Base-by-base conservation (phyloP, 2,888 invertebrate species). In the Plagiodera versicolora region DNA sequence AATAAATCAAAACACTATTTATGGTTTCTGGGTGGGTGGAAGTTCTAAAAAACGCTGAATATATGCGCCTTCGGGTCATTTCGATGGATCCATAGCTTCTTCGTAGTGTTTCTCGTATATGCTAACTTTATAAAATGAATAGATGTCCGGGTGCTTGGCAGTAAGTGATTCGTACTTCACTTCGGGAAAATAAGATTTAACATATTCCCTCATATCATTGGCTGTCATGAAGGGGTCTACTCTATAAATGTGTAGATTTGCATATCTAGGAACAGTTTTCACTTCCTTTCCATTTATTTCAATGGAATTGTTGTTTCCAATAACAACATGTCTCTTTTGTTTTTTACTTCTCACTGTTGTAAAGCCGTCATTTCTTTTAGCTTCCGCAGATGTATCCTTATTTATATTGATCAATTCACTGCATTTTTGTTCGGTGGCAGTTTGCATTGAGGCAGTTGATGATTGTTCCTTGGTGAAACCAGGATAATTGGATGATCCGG, bases 281-380 rank as follows among this genome's bases (percentile, higher is more conserved):
- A 44, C 44, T 6, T 44, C 44, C 44, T 44, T 44, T 44, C 44
- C 44, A 44, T 44, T 44, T 44, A 44, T 44, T 44, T 44, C 10
- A n/a, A n/a, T n/a, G n/a, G n/a, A n/a, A n/a, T n/a, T n/a, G n/a
- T n/a, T n/a, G n/a, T n/a, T n/a, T n/a, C n/a, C n/a, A n/a, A n/a
- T n/a, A n/a, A n/a, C n/a, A n/a, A n/a, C n/a, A n/a, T n/a, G n/a
- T n/a, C n/a, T 44, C 16, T 44, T 44, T 44, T 44, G 44, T n/a
- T 44, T 44, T 44, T 44, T 44, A 5, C 44, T 44, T 44, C 5
- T 44, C 44, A 44, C n/a, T 44, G 44, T 5, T 10, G 44, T 44
- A n/a, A 44, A 44, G 44, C 16, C 44, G 44, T 44, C 44, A 44
- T 44, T 44, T 16, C 44, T 44, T 44, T 8, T 44, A 44, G 5